Percentiles rank a stretch among this genome's conserved stretches.
phyloP scores from a whole-genome alignment of 1,140 invertebrate genomes.

The Euwallacea fornicatus region DNA sequence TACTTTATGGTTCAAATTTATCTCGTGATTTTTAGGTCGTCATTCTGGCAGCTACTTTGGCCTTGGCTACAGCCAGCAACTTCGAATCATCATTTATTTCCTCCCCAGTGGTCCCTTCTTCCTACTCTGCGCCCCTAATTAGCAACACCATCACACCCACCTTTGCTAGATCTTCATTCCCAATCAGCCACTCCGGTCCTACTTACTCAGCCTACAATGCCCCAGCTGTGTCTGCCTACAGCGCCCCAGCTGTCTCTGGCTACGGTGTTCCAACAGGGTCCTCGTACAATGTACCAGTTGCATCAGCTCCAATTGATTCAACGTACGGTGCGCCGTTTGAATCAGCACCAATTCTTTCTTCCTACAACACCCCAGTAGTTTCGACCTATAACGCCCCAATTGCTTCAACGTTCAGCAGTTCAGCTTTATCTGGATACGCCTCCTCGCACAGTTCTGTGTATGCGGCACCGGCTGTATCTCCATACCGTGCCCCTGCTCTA shows the following conservation, averaged over 20 bases:
- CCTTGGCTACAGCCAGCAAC: constrained; percentile 45
- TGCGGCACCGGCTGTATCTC: background rate
- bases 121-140: background rate
- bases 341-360: constrained; percentile 2
- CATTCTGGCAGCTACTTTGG: constrained; percentile 43
- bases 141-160: background rate
- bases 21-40: constrained; percentile 39
- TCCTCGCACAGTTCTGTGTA: background rate
- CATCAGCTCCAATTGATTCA: constrained; percentile 5
- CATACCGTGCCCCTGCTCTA: too few relatives aligned
- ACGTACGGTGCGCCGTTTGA: background rate
- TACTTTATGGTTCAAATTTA: too few relatives aligned
- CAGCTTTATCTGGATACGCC: background rate
- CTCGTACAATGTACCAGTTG: constrained; percentile 38
- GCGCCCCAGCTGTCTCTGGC: constrained; percentile 29
- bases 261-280: constrained; percentile 40
- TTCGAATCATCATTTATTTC: background rate
- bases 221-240: constrained; percentile 45
- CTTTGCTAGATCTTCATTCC: constrained; percentile 14
- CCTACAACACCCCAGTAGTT: constrained; percentile 40
- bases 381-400: constrained; percentile 57
- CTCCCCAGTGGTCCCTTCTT: background rate
- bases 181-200: constrained; percentile 40
- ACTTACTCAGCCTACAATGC: constrained; percentile 3
- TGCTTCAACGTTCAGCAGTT: constrained; percentile 39